These are phyloP conservation scores for Muscicapa striata DNA, from an alignment of 2,797 vertebrate genomes.

Conservation along the genomic window DNA sequence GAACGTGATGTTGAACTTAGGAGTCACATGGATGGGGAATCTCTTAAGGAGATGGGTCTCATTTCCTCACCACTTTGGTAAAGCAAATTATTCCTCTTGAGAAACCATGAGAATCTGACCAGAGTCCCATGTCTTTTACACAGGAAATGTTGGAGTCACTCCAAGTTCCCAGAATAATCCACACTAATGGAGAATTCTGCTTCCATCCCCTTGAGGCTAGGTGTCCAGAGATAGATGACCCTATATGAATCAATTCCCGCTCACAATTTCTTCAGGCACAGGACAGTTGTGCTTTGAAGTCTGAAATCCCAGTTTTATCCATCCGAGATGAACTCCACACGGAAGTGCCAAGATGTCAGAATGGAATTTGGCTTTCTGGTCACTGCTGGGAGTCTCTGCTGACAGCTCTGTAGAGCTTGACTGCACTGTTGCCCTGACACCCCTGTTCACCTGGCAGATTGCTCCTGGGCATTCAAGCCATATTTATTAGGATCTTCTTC, in stretches of 20 bases:
- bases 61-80: background rate
- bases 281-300: background rate
- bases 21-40: rapidly evolving
- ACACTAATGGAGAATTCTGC: background rate
- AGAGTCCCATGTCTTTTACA: background rate
- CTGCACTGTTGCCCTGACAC: background rate
- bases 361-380: background rate
- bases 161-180: background rate
- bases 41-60: background rate
- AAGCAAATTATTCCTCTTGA: background rate
- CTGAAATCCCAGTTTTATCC: background rate
- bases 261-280: background rate
- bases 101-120: background rate
- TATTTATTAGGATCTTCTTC: background rate
- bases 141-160: background rate
- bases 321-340: rapidly evolving
- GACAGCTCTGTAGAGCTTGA: background rate
- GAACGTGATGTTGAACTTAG: rapidly evolving
- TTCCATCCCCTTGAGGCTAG: background rate
- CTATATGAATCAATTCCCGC: background rate
- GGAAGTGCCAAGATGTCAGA: background rate
- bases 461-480: background rate
- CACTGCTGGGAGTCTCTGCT: background rate
- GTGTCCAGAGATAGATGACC: background rate
- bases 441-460: background rate